Evolutionary conservation across 2,113 vertebrate species (phyloP), one percentile per base, ranked within the genome.

Genomic region (Benitochromis conjunctus): DNA sequence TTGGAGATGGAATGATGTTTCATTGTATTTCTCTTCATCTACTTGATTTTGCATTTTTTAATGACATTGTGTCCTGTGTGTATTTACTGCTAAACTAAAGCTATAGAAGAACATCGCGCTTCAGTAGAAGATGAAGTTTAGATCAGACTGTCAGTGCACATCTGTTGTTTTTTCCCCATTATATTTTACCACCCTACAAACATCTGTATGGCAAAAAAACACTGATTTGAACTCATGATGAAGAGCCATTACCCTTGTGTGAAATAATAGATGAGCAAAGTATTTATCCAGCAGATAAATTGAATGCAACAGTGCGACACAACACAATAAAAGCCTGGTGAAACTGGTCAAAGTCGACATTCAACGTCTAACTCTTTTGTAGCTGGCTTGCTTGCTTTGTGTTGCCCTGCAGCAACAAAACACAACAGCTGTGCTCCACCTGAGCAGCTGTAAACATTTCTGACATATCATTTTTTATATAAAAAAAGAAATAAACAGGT

Each of bases 241-340:
- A 43, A 46, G 5, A 87, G 77, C 18, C 10, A 88, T 81, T 53
- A 9, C 19, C 26, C 9, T 11, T 19, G 9, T 34, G 26, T 81
- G 71, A 83, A 81, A 81, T 14, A 78, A 79, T 24, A 76, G 26
- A 41, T 3, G 1, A 13, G 34, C 86, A 29, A 84, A 82, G 64
- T 78, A 54, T 88, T 91, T 64, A 92, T 38, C 80, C 13, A 31
- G 60, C 21, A 58, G 9, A 21, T 21, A 80, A 91, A 91, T 81
- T 36, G 60, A 46, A 89, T 74, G 56, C 13, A 48, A 18, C 66
- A n/a, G 21, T 60, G 19, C 14, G 3, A 58, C 34, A 80, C 48
- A 66, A 91, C 36, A 82, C 54, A 21, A 71, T 18, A 1, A 76
- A 18, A 38, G 14, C 16, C 14, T 24, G 9, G 3, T 43, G 31